Evolutionary conservation across 2,888 invertebrate species (phyloP), one percentile per base, ranked within the genome.

Genomic region (Cabera pusaria): DNA sequence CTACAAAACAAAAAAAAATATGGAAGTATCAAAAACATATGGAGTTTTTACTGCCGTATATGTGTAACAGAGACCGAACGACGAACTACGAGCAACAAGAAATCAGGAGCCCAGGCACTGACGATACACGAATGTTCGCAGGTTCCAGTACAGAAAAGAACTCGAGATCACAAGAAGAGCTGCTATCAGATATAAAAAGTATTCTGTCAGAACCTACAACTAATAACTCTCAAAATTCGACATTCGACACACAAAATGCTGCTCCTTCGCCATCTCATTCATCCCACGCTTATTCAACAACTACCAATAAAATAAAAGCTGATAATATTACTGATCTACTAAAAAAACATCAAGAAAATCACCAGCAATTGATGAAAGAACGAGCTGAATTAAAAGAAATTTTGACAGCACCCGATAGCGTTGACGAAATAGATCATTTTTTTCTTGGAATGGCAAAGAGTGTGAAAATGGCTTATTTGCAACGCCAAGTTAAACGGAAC

Each of bases 1-100:
- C 39, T 17, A 26, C 32, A 39, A 39, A 39, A 39, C 32, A 39
- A 32, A 32, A 21, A 25, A 32, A 16, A 17, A 26, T 26, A 38
- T 39, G 39, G 39, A 33, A 39, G 38, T 39, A 39, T 33, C 39
- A 39, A 39, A 39, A 39, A 39, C 16, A 26, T 23, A 39, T 39
- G 39, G 39, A 39, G 39, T 40, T 40, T 40, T 33, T 40, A 22
- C 28, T 40, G 27, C 39, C 39, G 22, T 33, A 20, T 32, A 31
- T 42, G 32, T 16, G 23, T 31, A 36, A 32, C 26, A 31, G 36
- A 31, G 21, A 36, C 26, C 32, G 42, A 36, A 32, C 34, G 24
- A 19, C 36, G 27, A 42, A 36, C 21, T 36, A 28, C 22, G 23
- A n/a, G 19, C 19, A 19, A 19, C 6, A 38, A 38, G 28, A 23